A percentile compares a stretch with the other conserved stretches of the same genome.
phyloP scores from a whole-genome alignment of 2,797 vertebrate genomes.

The Etheostoma perlongum region DNA sequence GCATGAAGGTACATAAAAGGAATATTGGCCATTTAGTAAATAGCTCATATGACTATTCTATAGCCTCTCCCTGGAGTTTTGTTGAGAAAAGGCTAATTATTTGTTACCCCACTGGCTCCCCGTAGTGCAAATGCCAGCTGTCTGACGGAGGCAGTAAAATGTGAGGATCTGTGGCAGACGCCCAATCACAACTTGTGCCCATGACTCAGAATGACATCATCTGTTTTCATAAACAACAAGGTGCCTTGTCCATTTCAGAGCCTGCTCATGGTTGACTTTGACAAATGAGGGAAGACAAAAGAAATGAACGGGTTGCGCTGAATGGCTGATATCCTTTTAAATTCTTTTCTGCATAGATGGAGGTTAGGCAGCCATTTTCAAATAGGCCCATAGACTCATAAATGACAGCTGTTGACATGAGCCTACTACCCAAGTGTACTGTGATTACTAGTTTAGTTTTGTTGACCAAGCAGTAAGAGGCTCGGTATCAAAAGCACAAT shows the following conservation, averaged over 20 bases:
- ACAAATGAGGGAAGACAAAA: constrained; percentile 44
- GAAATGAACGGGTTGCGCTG: constrained; percentile 48
- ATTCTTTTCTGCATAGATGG: constrained; percentile 57
- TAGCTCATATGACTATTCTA: constrained; percentile 53
- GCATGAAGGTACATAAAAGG: constrained; percentile 34
- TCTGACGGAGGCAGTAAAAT: constrained; percentile 70
- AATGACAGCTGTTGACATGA: constrained; percentile 73
- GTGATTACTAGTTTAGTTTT: constrained; percentile 73
- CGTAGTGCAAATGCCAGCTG: constrained; percentile 72
- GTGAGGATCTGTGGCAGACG: constrained; percentile 53
- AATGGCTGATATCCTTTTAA: constrained; percentile 63
- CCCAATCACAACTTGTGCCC: constrained; percentile 61
- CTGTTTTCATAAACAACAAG: constrained; percentile 66
- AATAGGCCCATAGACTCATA: constrained; percentile 57
- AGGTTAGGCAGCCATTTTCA: constrained; percentile 57
- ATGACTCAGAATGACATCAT: constrained; percentile 78
- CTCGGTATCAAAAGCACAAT: constrained; percentile 66
- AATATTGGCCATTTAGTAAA: constrained; percentile 45
- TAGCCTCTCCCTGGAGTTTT: constrained; percentile 58
- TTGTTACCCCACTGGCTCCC: constrained; percentile 64
- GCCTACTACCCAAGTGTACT: constrained; percentile 64
- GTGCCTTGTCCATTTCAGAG: constrained; percentile 50
- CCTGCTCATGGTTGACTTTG: constrained; percentile 64
- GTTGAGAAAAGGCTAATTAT: constrained; percentile 78
- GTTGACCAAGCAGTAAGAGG: constrained; percentile 72